Conservation (phyloP, 1,140 invertebrate species). For the Stegodyphus dumicola region DNA sequence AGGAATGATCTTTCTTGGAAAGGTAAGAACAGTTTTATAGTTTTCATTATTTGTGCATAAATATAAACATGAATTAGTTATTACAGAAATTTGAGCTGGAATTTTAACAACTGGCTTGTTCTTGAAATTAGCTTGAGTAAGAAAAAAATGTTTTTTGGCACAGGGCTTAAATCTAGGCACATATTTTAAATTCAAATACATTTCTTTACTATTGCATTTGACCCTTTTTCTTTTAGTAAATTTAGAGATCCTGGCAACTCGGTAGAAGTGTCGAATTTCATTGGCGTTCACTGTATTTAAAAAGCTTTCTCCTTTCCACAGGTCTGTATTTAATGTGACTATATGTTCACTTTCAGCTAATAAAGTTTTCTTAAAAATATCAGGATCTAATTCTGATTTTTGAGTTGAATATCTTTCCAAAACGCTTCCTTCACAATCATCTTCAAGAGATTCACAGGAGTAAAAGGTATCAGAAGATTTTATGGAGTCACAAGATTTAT, state of each 20-base stretch:
- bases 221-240: not conserved
- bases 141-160: not conserved
- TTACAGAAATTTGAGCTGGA: not conserved
- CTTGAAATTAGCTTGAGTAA: not conserved
- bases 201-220: not conserved
- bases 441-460: not conserved
- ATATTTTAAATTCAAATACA: not conserved
- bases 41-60: not conserved
- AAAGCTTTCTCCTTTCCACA: no score
- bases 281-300: no score
- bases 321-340: no score
- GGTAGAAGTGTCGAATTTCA: no score
- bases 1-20: not conserved
- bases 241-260: not conserved
- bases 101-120: not conserved
- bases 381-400: not conserved
- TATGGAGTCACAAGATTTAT: not conserved
- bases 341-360: no score
- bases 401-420: not conserved
- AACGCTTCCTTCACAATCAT: not conserved
- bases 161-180: not conserved
- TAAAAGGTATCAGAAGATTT: not conserved
- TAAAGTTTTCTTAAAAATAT: no score
- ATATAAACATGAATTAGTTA: not conserved
- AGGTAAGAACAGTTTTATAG: not conserved